These are phyloP conservation scores for Mastomys natalensis DNA, from an alignment of 2,113 vertebrate genomes.

Conservation along the genomic window DNA sequence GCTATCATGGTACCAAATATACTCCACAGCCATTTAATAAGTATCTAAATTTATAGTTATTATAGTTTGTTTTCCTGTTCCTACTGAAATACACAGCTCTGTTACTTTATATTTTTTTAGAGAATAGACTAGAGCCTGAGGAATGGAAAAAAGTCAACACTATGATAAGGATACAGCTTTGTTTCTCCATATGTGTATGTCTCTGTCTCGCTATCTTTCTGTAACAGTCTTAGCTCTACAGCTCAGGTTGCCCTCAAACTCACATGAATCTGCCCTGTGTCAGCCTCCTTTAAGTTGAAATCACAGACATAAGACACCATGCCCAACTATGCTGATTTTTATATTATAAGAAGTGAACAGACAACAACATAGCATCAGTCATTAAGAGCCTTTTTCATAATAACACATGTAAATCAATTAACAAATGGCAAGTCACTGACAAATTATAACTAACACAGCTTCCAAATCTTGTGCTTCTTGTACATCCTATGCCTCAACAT, in stretches of 20 bases:
- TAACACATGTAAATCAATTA: accelerated
- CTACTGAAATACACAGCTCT: not conserved
- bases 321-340: not conserved
- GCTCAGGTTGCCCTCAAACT: not conserved
- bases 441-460: not conserved
- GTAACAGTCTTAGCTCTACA: not conserved
- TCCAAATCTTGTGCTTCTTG: not conserved
- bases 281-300: not conserved
- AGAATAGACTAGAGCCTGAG: not conserved
- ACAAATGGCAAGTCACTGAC: not conserved
- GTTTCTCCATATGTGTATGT: not conserved
- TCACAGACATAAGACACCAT: not conserved
- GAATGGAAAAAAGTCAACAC: not conserved
- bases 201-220: not conserved
- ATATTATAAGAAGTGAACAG: not conserved
- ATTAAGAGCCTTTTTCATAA: accelerated
- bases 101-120: not conserved
- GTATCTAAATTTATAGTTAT: slow-evolving; percentile 61
- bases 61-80: slow-evolving; percentile 37
- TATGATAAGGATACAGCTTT: not conserved
- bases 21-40: slow-evolving; percentile 60
- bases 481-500: not conserved
- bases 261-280: not conserved
- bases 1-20: slow-evolving; percentile 52
- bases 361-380: accelerated